These are phyloP conservation scores for Chanos chanos DNA, from an alignment of 2,797 vertebrate species.

Conservation along the genomic window DNA sequence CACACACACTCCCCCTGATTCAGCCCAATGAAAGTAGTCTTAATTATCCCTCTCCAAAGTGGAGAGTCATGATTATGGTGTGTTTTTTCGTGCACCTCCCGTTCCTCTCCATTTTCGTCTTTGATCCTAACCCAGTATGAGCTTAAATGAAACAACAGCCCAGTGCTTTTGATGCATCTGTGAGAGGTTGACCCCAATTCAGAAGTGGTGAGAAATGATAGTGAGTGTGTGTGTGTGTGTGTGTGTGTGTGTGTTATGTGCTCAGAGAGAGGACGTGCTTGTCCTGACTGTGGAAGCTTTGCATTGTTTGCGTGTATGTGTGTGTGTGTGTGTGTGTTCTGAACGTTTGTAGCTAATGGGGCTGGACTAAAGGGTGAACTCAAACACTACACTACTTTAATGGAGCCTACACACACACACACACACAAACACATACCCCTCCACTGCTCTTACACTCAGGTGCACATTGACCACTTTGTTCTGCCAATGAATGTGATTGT, in stretches of 20 bases:
- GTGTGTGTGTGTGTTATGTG: no score
- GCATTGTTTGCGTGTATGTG: background rate
- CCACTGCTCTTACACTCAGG: background rate
- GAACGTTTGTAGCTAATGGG: slow-evolving; percentile 46
- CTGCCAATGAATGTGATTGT: slow-evolving; percentile 3
- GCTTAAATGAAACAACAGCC: slow-evolving; percentile 4
- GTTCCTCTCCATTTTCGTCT: no score
- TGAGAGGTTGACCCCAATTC: slow-evolving; percentile 32
- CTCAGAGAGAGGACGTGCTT: no score
- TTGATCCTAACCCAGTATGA: background rate
- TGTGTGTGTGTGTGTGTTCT: background rate
- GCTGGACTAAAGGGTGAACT: slow-evolving; percentile 41
- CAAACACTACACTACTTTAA: slow-evolving; percentile 25
- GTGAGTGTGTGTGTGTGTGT: background rate
- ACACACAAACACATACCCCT: background rate
- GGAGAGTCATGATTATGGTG: no score
- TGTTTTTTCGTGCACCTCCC: no score
- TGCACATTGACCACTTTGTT: slow-evolving; percentile 19
- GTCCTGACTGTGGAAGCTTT: no score
- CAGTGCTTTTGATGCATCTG: slow-evolving; percentile 27
- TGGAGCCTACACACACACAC: background rate
- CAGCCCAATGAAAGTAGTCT: background rate
- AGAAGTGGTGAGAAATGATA: slow-evolving; percentile 3
- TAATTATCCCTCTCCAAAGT: no score
- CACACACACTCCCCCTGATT: no score